Base-by-base conservation (phyloP, 1,140 invertebrate species). In the Grapholita molesta region DNA sequence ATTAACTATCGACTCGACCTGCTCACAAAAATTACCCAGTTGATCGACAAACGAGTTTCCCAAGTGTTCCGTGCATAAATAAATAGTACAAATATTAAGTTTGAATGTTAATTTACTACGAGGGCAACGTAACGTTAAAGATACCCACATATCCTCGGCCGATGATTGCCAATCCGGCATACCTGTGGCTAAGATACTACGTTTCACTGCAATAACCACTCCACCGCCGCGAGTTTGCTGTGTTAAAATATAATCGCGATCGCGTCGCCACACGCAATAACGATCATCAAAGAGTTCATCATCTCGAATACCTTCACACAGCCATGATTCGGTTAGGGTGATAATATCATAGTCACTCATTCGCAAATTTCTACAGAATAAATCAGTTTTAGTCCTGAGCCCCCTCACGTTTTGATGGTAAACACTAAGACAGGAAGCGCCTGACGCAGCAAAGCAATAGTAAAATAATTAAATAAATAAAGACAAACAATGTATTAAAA, bases 141-240 rank as follows among this genome's bases (percentile, higher is more conserved):
- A 30, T 30, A 30, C 28, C 65, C 65, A 67, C 11, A 67, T 28
- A 52, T 67, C 65, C 38, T 67, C 65, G n/a, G 25, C 38, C 35
- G 21, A 12, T 9, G 18, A 52, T 15, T 52, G 35, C 65, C 65
- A 67, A n/a, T 24, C 23, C 15, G 35, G 3, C 15, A 35, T 9
- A 35, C 9, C 11, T 21, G 15, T 38, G 65, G 23, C 25, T 28
- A 52, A 67, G 12, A 67, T n/a, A 48, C 15, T 52, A n/a, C 33
- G 53, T 25, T 68, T 68, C 12, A 57, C 18, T 18, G 66, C 66
- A 21, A 68, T 35, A 18, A 68, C 4, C 12, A 68, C 52, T 5
- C 52, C 66, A 11, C 66, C 66, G 3, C 66, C 66, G 9, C 33
- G n/a, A 21, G 12, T 21, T 35, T 68, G 53, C 8, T 32, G 5